These are phyloP conservation scores for Bradypus variegatus DNA, from an alignment of 2,797 vertebrate genomes.

Conservation along the genomic window DNA sequence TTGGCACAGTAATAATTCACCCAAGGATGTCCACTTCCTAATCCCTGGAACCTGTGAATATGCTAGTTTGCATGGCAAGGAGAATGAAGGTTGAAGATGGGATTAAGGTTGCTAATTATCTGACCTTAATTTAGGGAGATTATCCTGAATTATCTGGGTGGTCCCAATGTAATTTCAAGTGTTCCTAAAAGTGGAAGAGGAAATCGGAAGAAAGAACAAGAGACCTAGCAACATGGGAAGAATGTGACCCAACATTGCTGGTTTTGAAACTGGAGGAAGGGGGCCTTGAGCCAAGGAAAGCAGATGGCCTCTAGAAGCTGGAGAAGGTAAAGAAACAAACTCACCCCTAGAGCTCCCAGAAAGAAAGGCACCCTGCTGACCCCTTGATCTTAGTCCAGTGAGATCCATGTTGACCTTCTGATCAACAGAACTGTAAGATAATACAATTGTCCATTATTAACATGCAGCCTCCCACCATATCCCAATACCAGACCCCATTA, in stretches of 20 bases:
- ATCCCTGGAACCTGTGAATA: too few relatives aligned
- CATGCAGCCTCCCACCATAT: too few relatives aligned
- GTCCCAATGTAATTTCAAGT: neutral
- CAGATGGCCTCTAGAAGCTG: neutral
- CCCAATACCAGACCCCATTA: too few relatives aligned
- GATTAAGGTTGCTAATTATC: neutral
- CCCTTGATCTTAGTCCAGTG: neutral
- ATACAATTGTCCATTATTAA: neutral
- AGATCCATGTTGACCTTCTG: neutral
- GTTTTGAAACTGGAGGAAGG: neutral
- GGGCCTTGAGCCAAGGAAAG: neutral
- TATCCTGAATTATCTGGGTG: neutral
- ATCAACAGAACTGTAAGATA: neutral
- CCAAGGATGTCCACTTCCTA: too few relatives aligned
- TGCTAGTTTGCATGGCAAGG: too few relatives aligned
- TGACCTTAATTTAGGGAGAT: neutral
- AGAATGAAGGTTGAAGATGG: neutral
- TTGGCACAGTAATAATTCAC: too few relatives aligned
- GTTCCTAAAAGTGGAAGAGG: neutral
- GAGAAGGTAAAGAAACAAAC: neutral
- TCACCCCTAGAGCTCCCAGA: neutral
- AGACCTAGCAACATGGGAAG: neutral
- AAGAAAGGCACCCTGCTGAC: neutral
- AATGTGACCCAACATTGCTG: neutral
- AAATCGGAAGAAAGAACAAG: neutral